These are phyloP conservation scores for Chaunax sp. DNA, from an alignment of 2,797 vertebrate genomes.

Conservation along the genomic window DNA sequence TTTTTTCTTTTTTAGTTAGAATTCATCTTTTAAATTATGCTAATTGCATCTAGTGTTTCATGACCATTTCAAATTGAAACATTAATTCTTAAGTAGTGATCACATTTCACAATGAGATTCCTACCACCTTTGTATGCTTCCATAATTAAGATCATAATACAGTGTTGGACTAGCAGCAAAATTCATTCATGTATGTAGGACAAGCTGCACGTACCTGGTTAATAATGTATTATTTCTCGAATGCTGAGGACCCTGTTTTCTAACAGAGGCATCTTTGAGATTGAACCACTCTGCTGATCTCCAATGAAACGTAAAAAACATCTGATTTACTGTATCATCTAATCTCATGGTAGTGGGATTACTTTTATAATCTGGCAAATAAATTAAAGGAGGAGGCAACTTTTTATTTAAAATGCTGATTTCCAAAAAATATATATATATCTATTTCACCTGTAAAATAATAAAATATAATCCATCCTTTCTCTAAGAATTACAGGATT, in stretches of 20 bases:
- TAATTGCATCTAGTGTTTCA: too few species aligned
- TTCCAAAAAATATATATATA: too few species aligned
- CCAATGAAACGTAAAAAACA: too few species aligned
- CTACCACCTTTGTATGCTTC: background rate
- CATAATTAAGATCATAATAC: background rate
- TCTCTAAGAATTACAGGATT: too few species aligned
- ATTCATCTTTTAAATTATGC: background rate
- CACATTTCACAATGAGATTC: background rate
- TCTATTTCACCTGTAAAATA: too few species aligned
- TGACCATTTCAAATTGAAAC: background rate
- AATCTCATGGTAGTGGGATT: too few species aligned
- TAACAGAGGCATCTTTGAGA: background rate
- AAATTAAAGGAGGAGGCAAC: too few species aligned
- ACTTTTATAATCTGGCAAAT: too few species aligned
- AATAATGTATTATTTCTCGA: slow-evolving; percentile 3
- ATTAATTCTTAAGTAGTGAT: background rate
- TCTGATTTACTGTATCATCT: too few species aligned
- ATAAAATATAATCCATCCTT: too few species aligned
- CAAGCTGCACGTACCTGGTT: slow-evolving; percentile 10
- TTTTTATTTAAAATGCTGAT: too few species aligned
- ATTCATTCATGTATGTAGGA: slow-evolving; percentile 16
- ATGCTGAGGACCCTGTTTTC: slow-evolving; percentile 14
- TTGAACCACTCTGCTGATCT: too few species aligned
- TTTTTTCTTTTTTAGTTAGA: background rate
- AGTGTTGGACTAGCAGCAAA: background rate